These are phyloP conservation scores for Phallusia fumigata DNA, from an alignment of 23 tunicate genomes.

Conservation along the genomic window DNA sequence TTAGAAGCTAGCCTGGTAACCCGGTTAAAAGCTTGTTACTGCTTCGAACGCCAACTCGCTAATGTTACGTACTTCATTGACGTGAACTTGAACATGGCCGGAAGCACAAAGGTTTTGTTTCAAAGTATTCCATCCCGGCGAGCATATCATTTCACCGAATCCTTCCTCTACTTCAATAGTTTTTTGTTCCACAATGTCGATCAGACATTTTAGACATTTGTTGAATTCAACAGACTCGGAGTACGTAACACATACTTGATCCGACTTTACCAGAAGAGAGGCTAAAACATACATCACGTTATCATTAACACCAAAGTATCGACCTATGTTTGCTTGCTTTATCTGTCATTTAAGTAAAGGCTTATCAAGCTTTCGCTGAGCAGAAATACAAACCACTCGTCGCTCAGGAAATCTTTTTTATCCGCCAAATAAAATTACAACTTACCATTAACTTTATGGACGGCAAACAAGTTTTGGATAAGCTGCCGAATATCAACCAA, in stretches of 20 bases:
- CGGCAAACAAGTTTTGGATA: not conserved
- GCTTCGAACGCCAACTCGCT: too few species aligned
- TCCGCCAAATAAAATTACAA: not conserved
- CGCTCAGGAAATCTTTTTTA: not conserved
- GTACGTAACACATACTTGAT: not conserved
- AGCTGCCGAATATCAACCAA: not conserved
- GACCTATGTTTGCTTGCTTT: too few species aligned
- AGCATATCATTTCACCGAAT: not conserved
- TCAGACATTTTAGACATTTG: not conserved
- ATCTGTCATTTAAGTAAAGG: not conserved
- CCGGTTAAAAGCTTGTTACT: too few species aligned
- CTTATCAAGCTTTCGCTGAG: not conserved
- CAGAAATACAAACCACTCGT: not conserved
- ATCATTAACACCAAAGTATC: too few species aligned
- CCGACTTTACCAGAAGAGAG: not conserved
- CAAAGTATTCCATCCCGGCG: not conserved
- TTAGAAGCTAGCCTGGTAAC: too few species aligned
- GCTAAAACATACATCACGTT: not conserved
- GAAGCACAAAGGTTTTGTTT: not conserved
- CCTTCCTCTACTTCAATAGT: not conserved
- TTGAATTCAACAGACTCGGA: not conserved
- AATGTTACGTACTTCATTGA: too few species aligned
- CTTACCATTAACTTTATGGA: not conserved
- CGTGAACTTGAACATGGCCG: not conserved
- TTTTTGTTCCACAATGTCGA: not conserved